phyloP scores from a whole-genome alignment of 64 coral and sea anemone species.

The Dendronephthya gigantea region DNA sequence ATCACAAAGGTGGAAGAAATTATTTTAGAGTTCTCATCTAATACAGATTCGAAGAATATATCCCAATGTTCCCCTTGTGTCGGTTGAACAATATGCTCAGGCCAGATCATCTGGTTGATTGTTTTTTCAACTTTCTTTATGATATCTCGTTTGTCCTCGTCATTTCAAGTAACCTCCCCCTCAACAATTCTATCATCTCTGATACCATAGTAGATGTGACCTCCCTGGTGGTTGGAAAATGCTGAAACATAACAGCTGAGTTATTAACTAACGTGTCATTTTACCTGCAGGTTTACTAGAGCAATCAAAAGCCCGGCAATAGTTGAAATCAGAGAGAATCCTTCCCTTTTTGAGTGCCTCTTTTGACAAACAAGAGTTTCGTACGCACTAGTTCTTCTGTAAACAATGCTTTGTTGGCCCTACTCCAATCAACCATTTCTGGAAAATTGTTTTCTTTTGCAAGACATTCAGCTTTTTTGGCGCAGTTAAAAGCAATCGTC shows the following conservation, averaged over 20 bases:
- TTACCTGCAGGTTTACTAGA: too few relatives aligned
- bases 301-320: too few relatives aligned
- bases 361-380: too few relatives aligned
- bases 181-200: background rate
- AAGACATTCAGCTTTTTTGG: background rate
- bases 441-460: background rate
- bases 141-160: background rate
- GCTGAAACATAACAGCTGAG: background rate
- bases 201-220: constrained; percentile 1
- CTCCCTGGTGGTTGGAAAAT: background rate
- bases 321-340: too few relatives aligned
- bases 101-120: background rate
- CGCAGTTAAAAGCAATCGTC: too few relatives aligned
- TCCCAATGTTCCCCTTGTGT: background rate
- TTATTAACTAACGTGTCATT: too few relatives aligned
- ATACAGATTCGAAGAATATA: background rate
- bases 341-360: too few relatives aligned
- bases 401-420: background rate
- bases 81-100: background rate
- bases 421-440: background rate
- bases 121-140: background rate
- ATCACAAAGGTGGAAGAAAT: constrained; percentile 1
- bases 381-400: background rate
- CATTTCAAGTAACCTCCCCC: background rate
- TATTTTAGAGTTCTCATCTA: background rate